phyloP scores from a whole-genome alignment of 2,113 vertebrate genomes.

The Illadopsis cleaveri region DNA sequence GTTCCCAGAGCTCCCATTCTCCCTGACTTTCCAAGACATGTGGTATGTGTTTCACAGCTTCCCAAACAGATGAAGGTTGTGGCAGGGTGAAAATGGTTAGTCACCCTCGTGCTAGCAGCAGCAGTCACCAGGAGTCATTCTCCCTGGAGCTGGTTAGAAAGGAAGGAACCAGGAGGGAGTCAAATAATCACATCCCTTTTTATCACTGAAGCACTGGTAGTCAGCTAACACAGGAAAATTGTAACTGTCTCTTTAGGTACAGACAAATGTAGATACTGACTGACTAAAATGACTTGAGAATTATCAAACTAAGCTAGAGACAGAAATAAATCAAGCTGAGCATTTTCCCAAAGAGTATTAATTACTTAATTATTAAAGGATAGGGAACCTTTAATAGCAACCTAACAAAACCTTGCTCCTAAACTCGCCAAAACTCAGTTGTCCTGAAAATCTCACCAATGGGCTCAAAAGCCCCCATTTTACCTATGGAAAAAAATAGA shows the following conservation, averaged over 20 bases:
- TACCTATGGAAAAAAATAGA: not conserved
- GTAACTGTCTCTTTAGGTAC: not conserved
- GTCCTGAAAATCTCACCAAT: not conserved
- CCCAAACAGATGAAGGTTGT: not conserved
- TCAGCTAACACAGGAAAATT: not conserved
- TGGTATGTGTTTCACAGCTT: not conserved
- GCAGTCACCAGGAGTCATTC: not conserved
- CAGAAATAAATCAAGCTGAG: not conserved
- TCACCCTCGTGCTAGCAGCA: not conserved
- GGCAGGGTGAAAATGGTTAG: not conserved
- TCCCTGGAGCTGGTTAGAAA: not conserved
- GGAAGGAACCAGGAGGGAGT: not conserved
- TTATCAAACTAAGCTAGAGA: not conserved
- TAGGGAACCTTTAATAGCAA: not conserved
- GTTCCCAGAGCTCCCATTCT: constrained; percentile 16
- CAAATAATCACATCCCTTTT: not conserved
- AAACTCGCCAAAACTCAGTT: not conserved
- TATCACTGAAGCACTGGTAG: not conserved
- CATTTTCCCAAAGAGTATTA: not conserved
- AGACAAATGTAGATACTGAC: not conserved
- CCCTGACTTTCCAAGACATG: constrained; percentile 6
- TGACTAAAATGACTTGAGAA: not conserved
- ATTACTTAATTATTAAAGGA: not conserved
- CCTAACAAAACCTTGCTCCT: not conserved
- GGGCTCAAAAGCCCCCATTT: not conserved